Evolutionary conservation across 2,888 invertebrate genomes (phyloP).

Genomic region (Psococerastis gibbosa): DNA sequence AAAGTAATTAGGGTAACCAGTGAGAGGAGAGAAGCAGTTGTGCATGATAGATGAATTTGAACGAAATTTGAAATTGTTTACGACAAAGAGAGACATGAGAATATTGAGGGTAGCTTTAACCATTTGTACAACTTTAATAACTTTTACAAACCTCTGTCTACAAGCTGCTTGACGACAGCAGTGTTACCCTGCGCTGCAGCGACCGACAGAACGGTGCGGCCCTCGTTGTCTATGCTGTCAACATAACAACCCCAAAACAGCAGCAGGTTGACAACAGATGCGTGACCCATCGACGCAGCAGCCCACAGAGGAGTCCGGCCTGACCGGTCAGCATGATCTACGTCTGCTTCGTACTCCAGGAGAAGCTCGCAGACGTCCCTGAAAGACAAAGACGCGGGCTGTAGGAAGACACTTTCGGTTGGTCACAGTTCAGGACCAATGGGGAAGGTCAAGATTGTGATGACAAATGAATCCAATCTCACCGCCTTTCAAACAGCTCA

Average conservation of each 20-base stretch:
- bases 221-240: conserved; percentile 86
- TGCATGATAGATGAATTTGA: no score
- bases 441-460: no score
- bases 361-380: conserved; percentile 80
- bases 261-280: conserved; percentile 62
- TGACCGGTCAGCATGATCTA: conserved; percentile 64
- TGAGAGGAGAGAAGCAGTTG: no score
- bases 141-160: conserved; percentile 50
- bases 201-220: conserved; percentile 71
- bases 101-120: background rate
- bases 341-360: conserved; percentile 80
- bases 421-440: no score
- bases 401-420: no score
- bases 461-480: no score
- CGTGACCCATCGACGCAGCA: conserved; percentile 83
- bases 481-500: no score
- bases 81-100: background rate
- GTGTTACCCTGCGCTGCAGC: conserved; percentile 67
- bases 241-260: conserved; percentile 93
- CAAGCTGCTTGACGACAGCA: conserved; percentile 71
- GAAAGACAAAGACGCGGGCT: no score
- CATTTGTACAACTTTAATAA: background rate
- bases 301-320: conserved; percentile 81
- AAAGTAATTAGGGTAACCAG: conserved; percentile 6
- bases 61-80: no score